These are phyloP conservation scores for Drosophila prostipennis DNA, from an alignment of 2,888 invertebrate species.

Conservation along the genomic window DNA sequence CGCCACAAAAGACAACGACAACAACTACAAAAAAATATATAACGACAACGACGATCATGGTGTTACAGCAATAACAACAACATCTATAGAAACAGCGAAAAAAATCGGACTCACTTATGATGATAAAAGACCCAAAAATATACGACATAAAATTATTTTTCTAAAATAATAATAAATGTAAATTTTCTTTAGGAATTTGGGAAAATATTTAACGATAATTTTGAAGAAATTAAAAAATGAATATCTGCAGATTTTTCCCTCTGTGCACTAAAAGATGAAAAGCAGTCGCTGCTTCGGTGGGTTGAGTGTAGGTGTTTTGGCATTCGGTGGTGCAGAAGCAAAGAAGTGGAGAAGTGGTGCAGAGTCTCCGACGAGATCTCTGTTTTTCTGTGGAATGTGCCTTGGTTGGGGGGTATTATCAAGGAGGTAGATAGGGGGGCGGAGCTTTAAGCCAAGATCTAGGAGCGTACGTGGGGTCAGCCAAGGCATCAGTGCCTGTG, in stretches of 20 bases:
- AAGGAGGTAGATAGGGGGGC: constrained; percentile 1
- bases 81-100: no score
- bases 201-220: background rate
- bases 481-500: constrained; percentile 59
- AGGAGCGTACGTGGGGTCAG: constrained; percentile 73
- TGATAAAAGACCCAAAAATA: background rate
- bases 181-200: no score
- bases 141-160: background rate
- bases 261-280: constrained; percentile 24
- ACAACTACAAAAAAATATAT: constrained; percentile 51
- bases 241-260: background rate
- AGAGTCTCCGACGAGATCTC: constrained; percentile 25
- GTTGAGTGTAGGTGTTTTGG: constrained; percentile 74
- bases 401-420: constrained; percentile 53
- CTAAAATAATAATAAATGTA: background rate
- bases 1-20: constrained; percentile 67
- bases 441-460: constrained; percentile 42
- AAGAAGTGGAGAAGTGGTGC: constrained; percentile 13
- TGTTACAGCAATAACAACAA: constrained; percentile 43
- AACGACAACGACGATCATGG: constrained; percentile 39
- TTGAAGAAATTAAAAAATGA: background rate
- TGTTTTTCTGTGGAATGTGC: constrained; percentile 63
- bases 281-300: constrained; percentile 50
- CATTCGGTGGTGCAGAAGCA: constrained; percentile 55
- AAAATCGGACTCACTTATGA: background rate